A percentile compares a stretch with the other conserved stretches of the same genome.
phyloP scores from a whole-genome alignment of 2,113 vertebrate genomes.

The Camelus bactrianus region DNA sequence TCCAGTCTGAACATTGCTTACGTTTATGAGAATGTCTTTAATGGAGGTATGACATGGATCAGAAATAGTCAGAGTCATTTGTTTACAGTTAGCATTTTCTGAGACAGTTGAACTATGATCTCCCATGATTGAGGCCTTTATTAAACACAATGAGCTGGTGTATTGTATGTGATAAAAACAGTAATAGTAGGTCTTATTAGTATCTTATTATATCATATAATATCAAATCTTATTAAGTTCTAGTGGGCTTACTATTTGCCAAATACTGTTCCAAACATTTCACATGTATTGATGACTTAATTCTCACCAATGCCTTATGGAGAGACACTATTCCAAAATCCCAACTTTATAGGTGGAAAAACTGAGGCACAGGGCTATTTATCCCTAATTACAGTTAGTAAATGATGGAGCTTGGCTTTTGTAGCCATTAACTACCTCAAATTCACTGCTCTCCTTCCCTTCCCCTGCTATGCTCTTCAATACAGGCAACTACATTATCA shows the following conservation, averaged over 20 bases:
- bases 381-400: background rate
- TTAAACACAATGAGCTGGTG: background rate
- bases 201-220: background rate
- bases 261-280: constrained; percentile 1
- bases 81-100: background rate
- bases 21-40: constrained; percentile 36
- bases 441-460: background rate
- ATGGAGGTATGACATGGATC: background rate
- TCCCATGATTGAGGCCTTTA: background rate
- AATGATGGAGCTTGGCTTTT: background rate
- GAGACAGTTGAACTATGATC: background rate
- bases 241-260: background rate
- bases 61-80: constrained; percentile 11
- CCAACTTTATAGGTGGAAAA: background rate
- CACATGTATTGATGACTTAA: background rate
- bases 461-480: background rate
- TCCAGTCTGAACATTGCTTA: constrained; percentile 12
- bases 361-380: background rate
- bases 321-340: background rate
- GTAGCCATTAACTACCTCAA: background rate
- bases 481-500: background rate
- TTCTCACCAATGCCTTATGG: background rate
- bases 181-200: background rate
- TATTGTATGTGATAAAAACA: background rate
- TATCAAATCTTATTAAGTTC: background rate